Base-by-base conservation (phyloP, 2,797 vertebrate species). In the Lophius americanus region DNA sequence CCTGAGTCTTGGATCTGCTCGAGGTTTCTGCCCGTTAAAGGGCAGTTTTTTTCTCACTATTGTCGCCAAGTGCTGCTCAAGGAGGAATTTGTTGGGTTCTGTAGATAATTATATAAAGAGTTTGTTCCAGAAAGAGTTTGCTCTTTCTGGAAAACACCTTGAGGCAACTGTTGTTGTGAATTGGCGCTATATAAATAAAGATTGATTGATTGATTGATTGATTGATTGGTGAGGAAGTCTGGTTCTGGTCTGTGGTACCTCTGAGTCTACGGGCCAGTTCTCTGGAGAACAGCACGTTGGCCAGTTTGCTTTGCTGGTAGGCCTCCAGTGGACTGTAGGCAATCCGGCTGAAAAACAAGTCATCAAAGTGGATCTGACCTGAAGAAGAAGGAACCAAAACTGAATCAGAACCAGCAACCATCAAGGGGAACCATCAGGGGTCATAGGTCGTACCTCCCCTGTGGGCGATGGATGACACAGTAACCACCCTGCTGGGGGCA, bases 291-390 rank as follows among this genome's bases (percentile, higher is more conserved):
- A 95, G 91, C 1, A 95, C 55, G 36, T 93, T 94, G 23, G 92
- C 92, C 36, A 95, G 87, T 33, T 94, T 94, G 84, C 93, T 94
- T 82, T 95, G 94, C 4, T 70, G 62, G 85, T 94, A 94, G 75
- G 92, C 92, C 59, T 82, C 63, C 69, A 94, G 68, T 0, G 92
- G 9, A 38, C 78, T 85, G 81, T 95, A 94, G 0, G 84, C 64
- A 39, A 70, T 83, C 4, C 69, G 76, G 62, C 66, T 80, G 79
- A 91, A 93, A 88, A 91, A 91, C 59, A 93, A 44, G 53, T 94
- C 93, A 0, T 93, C 90, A 53, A 94, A 84, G 66, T 91, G 66
- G 41, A 94, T 89, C 2, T 57, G 85, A 43, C 92, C 94, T 94
- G 75, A 12, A 33, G 4, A 37, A 48, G 4, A 0, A 5, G 13